Conservation (phyloP, 2,113 vertebrate species). For the Tyrannus savana region DNA sequence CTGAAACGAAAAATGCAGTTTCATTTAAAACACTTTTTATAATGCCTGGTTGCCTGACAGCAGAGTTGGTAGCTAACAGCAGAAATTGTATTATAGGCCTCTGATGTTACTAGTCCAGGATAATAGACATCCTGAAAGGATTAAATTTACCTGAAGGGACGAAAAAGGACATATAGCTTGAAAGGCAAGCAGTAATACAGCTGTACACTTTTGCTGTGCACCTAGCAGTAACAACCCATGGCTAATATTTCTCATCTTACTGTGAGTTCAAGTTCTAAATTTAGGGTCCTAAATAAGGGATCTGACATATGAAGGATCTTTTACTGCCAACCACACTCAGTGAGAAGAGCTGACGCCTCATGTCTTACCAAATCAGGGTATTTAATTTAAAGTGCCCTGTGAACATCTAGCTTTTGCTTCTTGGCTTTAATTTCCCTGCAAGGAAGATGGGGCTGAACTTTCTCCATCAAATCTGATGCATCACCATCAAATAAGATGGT, state of each 20-base stretch:
- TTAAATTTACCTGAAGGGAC: background rate
- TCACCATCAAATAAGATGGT: background rate
- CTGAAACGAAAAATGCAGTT: background rate
- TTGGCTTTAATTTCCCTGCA: background rate
- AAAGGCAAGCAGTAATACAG: background rate
- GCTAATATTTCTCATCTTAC: background rate
- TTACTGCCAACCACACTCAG: background rate
- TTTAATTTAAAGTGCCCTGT: background rate
- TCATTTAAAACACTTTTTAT: background rate
- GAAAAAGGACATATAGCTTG: background rate
- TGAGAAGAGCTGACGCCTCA: background rate
- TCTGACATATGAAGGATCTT: background rate
- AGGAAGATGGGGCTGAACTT: background rate
- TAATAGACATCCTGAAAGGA: background rate
- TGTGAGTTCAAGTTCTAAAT: background rate
- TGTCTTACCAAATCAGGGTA: background rate
- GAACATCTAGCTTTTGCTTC: background rate
- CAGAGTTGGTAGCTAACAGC: background rate
- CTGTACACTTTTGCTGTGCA: fast-evolving
- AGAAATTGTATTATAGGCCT: background rate
- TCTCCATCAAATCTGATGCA: background rate
- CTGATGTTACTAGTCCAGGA: background rate
- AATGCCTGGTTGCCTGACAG: background rate
- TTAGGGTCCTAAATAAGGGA: background rate
- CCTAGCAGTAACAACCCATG: background rate